phyloP scores from a whole-genome alignment of 2,113 vertebrate species.

The Gambusia holbrooki region DNA sequence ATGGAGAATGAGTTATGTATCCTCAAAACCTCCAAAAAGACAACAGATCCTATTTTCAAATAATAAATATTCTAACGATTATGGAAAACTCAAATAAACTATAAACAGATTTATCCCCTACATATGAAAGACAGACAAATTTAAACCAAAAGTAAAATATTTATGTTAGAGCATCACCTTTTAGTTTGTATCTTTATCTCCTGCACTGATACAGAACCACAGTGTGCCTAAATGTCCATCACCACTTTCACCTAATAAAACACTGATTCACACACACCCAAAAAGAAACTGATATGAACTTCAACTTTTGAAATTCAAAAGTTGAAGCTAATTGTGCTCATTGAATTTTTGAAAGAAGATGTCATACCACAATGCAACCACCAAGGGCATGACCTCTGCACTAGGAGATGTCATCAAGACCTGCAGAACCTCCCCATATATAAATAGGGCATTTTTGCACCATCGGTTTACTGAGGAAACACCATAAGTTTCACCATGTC shows the following conservation, averaged over 20 bases:
- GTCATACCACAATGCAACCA: too few relatives aligned
- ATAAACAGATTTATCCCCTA: conserved; percentile 9
- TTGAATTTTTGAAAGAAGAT: conserved; percentile 12
- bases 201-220: conserved; percentile 32
- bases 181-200: conserved; percentile 21
- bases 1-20: too few relatives aligned
- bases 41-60: neutral
- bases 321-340: conserved; percentile 7
- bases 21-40: too few relatives aligned
- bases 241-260: neutral
- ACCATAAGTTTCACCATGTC: too few relatives aligned
- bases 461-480: too few relatives aligned
- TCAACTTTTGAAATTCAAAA: conserved; percentile 26
- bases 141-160: conserved; percentile 34
- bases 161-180: conserved; percentile 50
- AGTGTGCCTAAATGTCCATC: conserved; percentile 26
- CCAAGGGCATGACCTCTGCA: too few relatives aligned
- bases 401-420: too few relatives aligned
- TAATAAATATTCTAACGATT: conserved; percentile 16
- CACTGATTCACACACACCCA: neutral
- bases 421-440: too few relatives aligned
- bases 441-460: too few relatives aligned
- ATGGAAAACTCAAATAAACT: conserved; percentile 18
- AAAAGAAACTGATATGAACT: conserved; percentile 36
- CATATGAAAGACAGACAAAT: conserved; percentile 34